Percentiles rank a stretch among this genome's conserved stretches.
phyloP scores from a whole-genome alignment of 1,140 invertebrate species.

The Ylistrum balloti region DNA sequence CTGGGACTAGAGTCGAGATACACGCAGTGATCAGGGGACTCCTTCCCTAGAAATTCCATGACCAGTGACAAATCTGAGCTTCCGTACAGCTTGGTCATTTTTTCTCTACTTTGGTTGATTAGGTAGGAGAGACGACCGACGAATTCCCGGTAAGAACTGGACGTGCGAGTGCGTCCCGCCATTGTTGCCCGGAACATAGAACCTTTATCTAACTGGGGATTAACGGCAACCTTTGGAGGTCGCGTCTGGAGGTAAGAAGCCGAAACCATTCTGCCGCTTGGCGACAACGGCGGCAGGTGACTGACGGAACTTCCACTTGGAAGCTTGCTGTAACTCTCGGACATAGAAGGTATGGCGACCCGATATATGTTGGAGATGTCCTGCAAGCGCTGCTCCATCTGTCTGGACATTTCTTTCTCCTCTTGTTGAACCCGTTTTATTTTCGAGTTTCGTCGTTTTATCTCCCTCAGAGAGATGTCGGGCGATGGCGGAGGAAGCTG shows the following conservation, averaged over 20 bases:
- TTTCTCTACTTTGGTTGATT: background rate
- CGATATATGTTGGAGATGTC: constrained; percentile 25
- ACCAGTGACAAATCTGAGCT: background rate
- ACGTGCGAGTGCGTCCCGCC: constrained; percentile 19
- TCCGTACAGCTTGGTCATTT: background rate
- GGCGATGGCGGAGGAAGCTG: background rate
- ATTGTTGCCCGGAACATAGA: constrained; percentile 12
- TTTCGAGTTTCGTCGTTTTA: background rate
- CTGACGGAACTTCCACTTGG: background rate
- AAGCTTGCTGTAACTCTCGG: background rate
- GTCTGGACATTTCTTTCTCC: background rate
- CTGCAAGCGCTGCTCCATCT: background rate
- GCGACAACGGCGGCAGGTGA: background rate
- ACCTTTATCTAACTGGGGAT: background rate
- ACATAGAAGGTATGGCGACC: background rate
- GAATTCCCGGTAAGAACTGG: background rate
- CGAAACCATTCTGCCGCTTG: background rate
- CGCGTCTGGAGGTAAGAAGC: background rate
- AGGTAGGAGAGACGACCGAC: background rate
- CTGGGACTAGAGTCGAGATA: constrained; percentile 4
- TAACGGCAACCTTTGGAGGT: background rate
- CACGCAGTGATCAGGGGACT: background rate
- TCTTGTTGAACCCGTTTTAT: background rate
- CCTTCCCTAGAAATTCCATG: background rate
- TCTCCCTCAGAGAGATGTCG: background rate